Base-by-base conservation (phyloP, 2,888 invertebrate genomes). In the Platycheirus albimanus region DNA sequence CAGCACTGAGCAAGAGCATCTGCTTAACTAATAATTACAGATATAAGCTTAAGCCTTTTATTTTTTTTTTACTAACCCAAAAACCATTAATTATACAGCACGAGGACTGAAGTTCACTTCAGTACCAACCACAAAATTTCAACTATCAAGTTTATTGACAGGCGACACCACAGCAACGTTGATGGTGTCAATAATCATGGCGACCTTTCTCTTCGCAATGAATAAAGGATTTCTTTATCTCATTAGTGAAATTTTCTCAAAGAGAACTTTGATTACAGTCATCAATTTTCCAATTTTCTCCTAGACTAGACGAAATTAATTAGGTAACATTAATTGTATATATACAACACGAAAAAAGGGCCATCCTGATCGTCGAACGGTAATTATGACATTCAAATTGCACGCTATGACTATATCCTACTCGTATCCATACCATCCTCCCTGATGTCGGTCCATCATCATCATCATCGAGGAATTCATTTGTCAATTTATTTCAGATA, bases 221-320 rank as follows among this genome's bases (percentile, higher is more conserved):
- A 28, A 43, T 43, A 61, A 61, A 74, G 45, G 36, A 33, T 28
- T 52, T 43, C 20, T 43, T 38, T 15, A 58, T 64, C 76, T 67
- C 56, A 76, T 66, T 81, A 67, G 43, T 38, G 13, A 58, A 28
- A 56, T 28, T 43, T 47, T 17, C 28, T 38, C 54, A 66, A 52
- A 49, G 58, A 17, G 17, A 41, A 61, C 66, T 71, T 66, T 81
- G 24, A 80, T 76, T 66, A 41, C 51, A 54, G 45, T 47, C 56
- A 58, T 70, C 69, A 69, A 56, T 64, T 58, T 51, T 45, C 43
- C 51, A 58, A 56, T 71, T 63, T 67, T 69, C 54, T 24, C 36
- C 28, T 24, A 28, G 70, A 43, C 70, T 74, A 69, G 80, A 70
- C 43, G 3, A 33, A 54, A 56, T 71, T 71, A 54, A 79, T 78